Percentiles rank a stretch among this genome's conserved stretches.
These are phyloP conservation scores for Matsumyia berberina DNA, from an alignment of 2,888 invertebrate species.

Conservation along the genomic window DNA sequence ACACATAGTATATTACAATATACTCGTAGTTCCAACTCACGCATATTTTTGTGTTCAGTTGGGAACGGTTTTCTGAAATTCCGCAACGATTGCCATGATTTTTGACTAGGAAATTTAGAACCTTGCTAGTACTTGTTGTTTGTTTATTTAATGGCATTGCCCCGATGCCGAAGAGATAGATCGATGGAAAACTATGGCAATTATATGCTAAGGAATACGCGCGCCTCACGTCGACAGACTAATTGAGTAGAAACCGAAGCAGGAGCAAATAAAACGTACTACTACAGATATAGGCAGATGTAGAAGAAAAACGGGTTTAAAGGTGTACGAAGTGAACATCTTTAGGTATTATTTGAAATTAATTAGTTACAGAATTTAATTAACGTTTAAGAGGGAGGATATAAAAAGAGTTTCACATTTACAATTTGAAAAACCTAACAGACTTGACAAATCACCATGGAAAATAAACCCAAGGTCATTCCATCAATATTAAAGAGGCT, in stretches of 20 bases:
- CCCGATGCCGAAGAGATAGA: background rate
- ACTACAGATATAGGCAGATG: slow-evolving; percentile 9
- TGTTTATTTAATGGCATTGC: slow-evolving; percentile 13
- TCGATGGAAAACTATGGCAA: slow-evolving; percentile 28
- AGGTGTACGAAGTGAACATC: too few relatives aligned
- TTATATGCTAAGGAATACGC: slow-evolving; percentile 26
- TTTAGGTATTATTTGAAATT: too few relatives aligned
- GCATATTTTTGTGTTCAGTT: slow-evolving; percentile 18
- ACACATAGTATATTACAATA: too few relatives aligned
- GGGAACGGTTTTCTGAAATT: slow-evolving; percentile 15
- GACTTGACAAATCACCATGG: too few relatives aligned
- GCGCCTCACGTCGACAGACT: slow-evolving; percentile 19
- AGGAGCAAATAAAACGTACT: background rate
- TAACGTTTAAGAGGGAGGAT: too few relatives aligned
- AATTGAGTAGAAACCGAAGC: slow-evolving; percentile 6
- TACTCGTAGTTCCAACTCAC: too few relatives aligned
- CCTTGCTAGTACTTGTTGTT: slow-evolving; percentile 2
- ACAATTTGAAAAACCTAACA: too few relatives aligned
- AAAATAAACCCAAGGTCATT: too few relatives aligned
- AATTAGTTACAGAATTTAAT: too few relatives aligned
- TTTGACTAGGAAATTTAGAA: slow-evolving; percentile 34
- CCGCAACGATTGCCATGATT: slow-evolving; percentile 21
- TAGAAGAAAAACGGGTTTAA: too few relatives aligned
- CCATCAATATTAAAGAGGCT: too few relatives aligned
- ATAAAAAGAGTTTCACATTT: too few relatives aligned